phyloP scores from a whole-genome alignment of 2,797 vertebrate genomes.

The Anas acuta region DNA sequence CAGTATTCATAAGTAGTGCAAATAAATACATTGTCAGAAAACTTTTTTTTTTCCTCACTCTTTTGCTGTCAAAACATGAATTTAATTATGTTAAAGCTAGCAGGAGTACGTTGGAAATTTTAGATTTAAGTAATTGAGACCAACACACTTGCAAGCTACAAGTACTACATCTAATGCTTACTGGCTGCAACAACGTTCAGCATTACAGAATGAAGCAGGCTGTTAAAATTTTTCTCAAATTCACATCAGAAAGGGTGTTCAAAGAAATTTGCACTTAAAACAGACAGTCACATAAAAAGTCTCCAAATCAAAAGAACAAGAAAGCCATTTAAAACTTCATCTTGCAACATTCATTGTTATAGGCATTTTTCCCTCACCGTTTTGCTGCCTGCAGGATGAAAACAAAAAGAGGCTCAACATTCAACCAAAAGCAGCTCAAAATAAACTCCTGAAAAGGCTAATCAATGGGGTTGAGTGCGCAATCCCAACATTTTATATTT shows the following conservation, averaged over 20 bases:
- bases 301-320: conserved; percentile 43
- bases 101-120: conserved; percentile 41
- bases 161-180: conserved; percentile 53
- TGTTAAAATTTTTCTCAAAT: conserved; percentile 7
- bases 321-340: conserved; percentile 26
- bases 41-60: conserved; percentile 32
- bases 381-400: conserved; percentile 27
- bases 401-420: conserved; percentile 3
- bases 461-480: conserved; percentile 21
- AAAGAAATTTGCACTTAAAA: conserved; percentile 50
- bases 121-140: conserved; percentile 48
- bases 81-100: conserved; percentile 59
- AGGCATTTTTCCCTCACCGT: conserved; percentile 33
- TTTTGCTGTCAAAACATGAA: conserved; percentile 57
- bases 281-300: conserved; percentile 3
- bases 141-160: conserved; percentile 40
- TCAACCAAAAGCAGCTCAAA: conserved; percentile 30
- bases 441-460: conserved; percentile 53
- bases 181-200: conserved; percentile 49
- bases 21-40: conserved; percentile 69
- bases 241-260: conserved; percentile 31
- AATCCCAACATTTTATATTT: conserved; percentile 11
- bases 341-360: conserved; percentile 32
- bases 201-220: conserved; percentile 23
- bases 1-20: conserved; percentile 75